phyloP scores from a whole-genome alignment of 2,888 invertebrate genomes.

The Gymnocheta viridis region DNA sequence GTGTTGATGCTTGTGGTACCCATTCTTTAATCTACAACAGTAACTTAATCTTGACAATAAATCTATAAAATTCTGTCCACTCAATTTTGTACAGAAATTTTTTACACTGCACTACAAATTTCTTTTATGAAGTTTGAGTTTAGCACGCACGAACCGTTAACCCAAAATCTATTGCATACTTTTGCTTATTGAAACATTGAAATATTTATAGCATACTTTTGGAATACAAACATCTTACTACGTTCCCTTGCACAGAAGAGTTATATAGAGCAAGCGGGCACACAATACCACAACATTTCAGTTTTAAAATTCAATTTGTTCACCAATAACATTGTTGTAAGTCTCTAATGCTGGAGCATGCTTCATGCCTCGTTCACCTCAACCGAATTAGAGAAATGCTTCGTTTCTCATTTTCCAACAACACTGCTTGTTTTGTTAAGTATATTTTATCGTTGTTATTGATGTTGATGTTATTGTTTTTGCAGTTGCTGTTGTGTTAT shows the following conservation, averaged over 20 bases:
- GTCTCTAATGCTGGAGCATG: constrained; percentile 3
- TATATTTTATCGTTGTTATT: not conserved
- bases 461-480: too few relatives aligned
- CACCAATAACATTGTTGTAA: constrained; percentile 15
- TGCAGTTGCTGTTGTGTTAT: too few relatives aligned
- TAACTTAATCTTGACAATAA: constrained; percentile 3
- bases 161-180: constrained; percentile 36
- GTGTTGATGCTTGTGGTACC: too few relatives aligned
- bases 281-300: constrained; percentile 28
- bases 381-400: not conserved
- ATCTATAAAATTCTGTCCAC: not conserved
- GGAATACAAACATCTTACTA: not conserved
- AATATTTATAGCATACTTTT: constrained; percentile 43
- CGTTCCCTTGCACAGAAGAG: not conserved
- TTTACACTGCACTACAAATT: not conserved
- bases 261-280: not conserved
- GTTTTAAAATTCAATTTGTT: constrained; percentile 62
- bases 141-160: not conserved
- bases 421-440: not conserved
- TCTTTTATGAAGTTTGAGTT: not conserved
- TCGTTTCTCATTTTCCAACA: not conserved
- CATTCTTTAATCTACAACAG: not conserved
- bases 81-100: not conserved
- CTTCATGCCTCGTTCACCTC: not conserved
- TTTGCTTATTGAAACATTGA: constrained; percentile 13